Base-by-base conservation (phyloP, 2,113 vertebrate genomes). In the Oceanites oceanicus region DNA sequence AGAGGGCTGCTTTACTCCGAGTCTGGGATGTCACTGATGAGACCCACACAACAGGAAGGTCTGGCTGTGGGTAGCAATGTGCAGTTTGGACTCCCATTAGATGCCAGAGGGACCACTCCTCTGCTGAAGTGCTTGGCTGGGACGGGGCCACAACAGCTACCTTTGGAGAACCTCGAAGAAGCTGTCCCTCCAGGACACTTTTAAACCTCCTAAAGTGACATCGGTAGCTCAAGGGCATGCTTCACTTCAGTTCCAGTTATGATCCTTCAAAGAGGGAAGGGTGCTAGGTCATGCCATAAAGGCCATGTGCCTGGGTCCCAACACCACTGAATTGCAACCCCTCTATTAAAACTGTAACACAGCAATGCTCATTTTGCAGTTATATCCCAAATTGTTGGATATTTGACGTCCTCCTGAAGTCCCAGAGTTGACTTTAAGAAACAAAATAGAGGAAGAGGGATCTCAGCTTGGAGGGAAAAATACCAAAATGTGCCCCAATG, bases 1-100 rank as follows among this genome's bases (percentile, higher is more conserved):
- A 15, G 49, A 34, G 29, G 21, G 13, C 10, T 26, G 44, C 56
- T 55, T 16, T 50, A 34, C 38, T 53, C 27, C 7, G 50, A 16
- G 16, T 9, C 71, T 22, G 50, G 27, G 30, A 17, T 53, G 52
- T 47, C 50, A 59, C 38, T 21, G 30, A 4, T 27, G 55, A 72
- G 72, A 49, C 36, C 56, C 20, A 17, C 42, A 8, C 0, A 3
- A 50, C 36, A 36, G n/a, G 7, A 73, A 17, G 1, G 0, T 36
- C n/a, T 61, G 58, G 10, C n/a, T 26, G 59, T 9, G 38, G 38
- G n/a, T 34, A 79, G 55, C 38, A 42, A 34, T 11, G 10, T 3
- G 10, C 38, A 42, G 2, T 52, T 32, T 36, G 32, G 84, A 38
- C 36, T 62, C 59, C 77, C 10, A 26, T 65, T 22, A 79, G 49